phyloP scores from a whole-genome alignment of 2,888 invertebrate species.

The Epinotia demarniana region DNA sequence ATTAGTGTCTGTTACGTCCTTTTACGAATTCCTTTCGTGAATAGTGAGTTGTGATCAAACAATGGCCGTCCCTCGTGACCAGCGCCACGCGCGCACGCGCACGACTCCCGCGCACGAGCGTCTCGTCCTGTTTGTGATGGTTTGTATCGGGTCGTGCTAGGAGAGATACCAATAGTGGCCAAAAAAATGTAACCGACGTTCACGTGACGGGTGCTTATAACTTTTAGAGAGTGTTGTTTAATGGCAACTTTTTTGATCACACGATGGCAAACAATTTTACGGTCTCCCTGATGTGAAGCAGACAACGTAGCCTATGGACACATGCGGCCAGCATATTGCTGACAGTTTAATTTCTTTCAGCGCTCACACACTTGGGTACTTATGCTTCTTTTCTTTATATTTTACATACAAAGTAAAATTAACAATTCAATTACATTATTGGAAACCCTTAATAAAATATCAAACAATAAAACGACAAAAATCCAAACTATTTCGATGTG shows the following conservation, averaged over 20 bases:
- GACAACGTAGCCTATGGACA: not conserved
- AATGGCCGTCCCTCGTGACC: conserved; percentile 14
- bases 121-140: conserved; percentile 20
- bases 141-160: conserved; percentile 21
- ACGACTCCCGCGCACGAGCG: conserved; percentile 29
- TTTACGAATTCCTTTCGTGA: not conserved
- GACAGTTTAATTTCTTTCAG: no score
- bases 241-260: no score
- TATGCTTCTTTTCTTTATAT: no score
- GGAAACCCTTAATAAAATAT: not conserved
- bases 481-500: not conserved
- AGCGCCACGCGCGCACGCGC: conserved; percentile 17
- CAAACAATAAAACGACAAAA: not conserved
- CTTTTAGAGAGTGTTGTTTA: not conserved
- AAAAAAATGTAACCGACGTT: not conserved
- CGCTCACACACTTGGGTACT: no score
- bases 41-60: not conserved
- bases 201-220: not conserved
- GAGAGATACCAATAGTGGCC: not conserved
- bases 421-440: not conserved
- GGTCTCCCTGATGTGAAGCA: no score
- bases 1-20: not conserved
- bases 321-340: no score
- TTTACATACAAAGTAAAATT: not conserved
- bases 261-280: no score